Evolutionary conservation across 2,888 invertebrate species (phyloP).

Genomic region (Diadegma fenestrale): DNA sequence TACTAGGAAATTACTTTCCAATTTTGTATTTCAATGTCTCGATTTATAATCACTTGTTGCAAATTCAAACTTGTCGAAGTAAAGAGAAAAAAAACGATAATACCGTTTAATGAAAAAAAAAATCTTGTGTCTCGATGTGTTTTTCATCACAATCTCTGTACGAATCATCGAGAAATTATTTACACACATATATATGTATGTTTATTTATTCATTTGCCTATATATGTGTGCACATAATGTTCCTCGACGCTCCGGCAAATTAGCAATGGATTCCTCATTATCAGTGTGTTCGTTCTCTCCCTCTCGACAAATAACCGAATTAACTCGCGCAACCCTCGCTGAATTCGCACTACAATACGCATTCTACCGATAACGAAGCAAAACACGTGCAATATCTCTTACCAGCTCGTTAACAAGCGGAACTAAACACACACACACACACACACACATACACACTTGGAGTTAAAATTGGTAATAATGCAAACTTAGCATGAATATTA

Average conservation of each 20-base stretch:
- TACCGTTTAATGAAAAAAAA: not conserved
- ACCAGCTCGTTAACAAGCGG: conserved; percentile 7
- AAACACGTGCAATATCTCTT: conserved; percentile 1
- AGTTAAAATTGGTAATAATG: conserved; percentile 10
- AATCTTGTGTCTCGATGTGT: conserved; percentile 39
- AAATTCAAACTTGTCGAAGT: not conserved
- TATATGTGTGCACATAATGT: conserved; percentile 2
- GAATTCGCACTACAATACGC: conserved; percentile 19
- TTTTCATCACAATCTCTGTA: conserved; percentile 16
- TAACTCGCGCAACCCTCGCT: conserved; percentile 52
- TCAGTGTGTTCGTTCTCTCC: conserved; percentile 14
- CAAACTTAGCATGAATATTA: conserved; percentile 4
- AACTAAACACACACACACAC: not conserved
- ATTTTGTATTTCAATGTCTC: conserved; percentile 60
- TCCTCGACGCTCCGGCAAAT: conserved; percentile 17
- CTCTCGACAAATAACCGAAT: conserved; percentile 63
- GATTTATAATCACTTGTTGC: not conserved
- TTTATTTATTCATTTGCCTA: not conserved
- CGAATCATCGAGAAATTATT: conserved; percentile 41
- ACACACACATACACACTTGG: conserved; percentile 13
- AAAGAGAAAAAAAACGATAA: not conserved
- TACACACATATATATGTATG: conserved; percentile 3
- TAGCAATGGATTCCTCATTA: conserved; percentile 27
- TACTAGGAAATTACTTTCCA: conserved; percentile 4
- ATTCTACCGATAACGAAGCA: conserved; percentile 4